phyloP scores from a whole-genome alignment of 2,797 vertebrate species.

The Perodicticus potto region DNA sequence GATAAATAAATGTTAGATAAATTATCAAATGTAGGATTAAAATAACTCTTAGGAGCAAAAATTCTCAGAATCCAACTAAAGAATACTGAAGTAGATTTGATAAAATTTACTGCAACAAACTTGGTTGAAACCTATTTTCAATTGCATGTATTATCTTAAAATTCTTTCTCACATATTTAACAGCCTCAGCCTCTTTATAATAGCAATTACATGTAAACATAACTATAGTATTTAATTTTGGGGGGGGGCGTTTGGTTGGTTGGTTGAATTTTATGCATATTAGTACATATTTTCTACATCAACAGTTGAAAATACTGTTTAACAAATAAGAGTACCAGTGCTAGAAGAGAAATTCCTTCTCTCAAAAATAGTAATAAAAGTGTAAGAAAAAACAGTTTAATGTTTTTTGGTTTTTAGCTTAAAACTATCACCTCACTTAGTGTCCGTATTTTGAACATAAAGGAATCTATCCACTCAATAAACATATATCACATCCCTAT shows the following conservation, averaged over 20 bases:
- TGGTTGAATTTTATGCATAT: neutral
- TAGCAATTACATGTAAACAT: neutral
- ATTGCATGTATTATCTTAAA: neutral
- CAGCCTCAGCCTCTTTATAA: neutral
- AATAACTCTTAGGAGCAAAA: neutral
- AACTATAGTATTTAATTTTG: neutral
- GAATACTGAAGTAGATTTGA: neutral
- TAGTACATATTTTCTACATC: neutral
- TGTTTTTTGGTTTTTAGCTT: neutral
- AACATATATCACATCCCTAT: neutral
- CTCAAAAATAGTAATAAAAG: neutral
- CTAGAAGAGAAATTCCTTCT: neutral
- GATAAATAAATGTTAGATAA: slow-evolving; percentile 42
- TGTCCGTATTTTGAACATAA: slow-evolving; percentile 15
- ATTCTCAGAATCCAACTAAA: slow-evolving; percentile 16
- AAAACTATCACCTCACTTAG: neutral
- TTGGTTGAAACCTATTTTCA: slow-evolving; percentile 27
- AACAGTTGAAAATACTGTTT: slow-evolving; percentile 34
- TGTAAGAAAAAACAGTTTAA: neutral
- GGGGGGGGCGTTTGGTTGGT: too few relatives aligned
- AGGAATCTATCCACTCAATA: neutral
- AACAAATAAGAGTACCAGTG: neutral
- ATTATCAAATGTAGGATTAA: neutral
- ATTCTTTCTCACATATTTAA: slow-evolving; percentile 5
- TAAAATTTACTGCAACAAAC: neutral